Base-by-base conservation (phyloP, 2,888 invertebrate species). In the Cephus pygmeus region DNA sequence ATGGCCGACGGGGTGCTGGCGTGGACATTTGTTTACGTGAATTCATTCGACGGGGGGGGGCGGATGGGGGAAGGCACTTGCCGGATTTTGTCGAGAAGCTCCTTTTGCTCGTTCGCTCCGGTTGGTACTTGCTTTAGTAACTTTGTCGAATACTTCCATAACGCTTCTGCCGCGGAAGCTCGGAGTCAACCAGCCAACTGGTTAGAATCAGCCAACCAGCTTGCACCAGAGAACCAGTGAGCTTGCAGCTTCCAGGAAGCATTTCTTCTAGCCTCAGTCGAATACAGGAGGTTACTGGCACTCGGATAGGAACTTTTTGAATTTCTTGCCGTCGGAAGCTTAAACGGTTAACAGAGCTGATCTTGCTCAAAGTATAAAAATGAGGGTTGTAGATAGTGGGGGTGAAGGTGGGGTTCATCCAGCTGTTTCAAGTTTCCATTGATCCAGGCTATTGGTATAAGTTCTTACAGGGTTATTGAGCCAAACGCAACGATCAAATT, bases 41-140 rank as follows among this genome's bases (percentile, higher is more conserved):
- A 71, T 71, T 71, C 71, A 71, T 71, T 71, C 31, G 30, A 30
- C 11, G 23, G 40, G 15, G 4, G 40, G 12, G 15, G 1, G 23
- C 9, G 23, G 9, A 9, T 4, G 15, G 3, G 56, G 23, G 23
- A 9, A 9, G 11, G 31, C 71, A 30, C 31, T 71, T 71, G 71
- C 71, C 31, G 71, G 71, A 71, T 71, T 31, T 34, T 71, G 12
- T 34, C 31, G 31, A 71, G 71, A 71, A 11, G 34, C 33, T 34
- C 71, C n/a, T 71, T 71, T 71, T 71, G 71, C 33, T 71, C 15
- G 31, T 31, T 71, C 71, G 33, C 34, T 74, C 35, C 11, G 74
- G 34, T 34, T 36, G 12, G 12, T 36, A 77, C 75, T 77, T 69
- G 75, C 77, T 77, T 75, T 75, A 75, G 69, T n/a, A 77, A 77